Evolutionary conservation across 2,888 invertebrate species (phyloP), one percentile per base, ranked within the genome.

Genomic region (Ceratothoa steindachneri): DNA sequence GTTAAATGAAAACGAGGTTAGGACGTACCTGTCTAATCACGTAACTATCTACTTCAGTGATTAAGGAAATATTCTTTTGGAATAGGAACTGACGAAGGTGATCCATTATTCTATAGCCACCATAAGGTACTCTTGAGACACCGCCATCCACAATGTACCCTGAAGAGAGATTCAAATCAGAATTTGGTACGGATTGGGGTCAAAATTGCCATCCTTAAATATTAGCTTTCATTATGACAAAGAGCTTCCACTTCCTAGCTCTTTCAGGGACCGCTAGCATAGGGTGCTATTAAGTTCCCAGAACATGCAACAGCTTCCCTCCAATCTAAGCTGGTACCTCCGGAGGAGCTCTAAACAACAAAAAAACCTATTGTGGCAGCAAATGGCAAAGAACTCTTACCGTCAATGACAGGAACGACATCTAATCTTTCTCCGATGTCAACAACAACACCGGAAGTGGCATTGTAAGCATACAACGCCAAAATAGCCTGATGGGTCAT

Each of bases 401-500:
- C 88, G 82, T 88, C 87, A 81, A 86, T 86, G 52, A 88, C 85
- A 27, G 88, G 87, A 51, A 87, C 83, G 51, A 88, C 86, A 80
- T 88, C 87, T 72, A 87, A 83, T 74, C 87, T 82, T 78, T 88
- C 87, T 29, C 88, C 88, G 68, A 88, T 84, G 81, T 88, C 88
- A 22, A 88, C 87, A 30, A 88, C 86, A 67, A 88, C 86, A 24
- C 88, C 88, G 7, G 88, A 87, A 2, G 86, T 87, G 28, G 87
- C 85, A 74, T 86, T 87, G 82, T 88, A 88, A 1, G 88, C 86
- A 83, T 88, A 87, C 29, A 88, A 85, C 24, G 87, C 84, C 65
- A 88, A 83, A 15, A 87, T 84, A 5, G 87, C 85, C 82, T 89
- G 88, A 77, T 86, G 85, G 41, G 86, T 85, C 80, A 88, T 84